Evolutionary conservation across 2,797 vertebrate genomes (phyloP), one percentile per base, ranked within the genome.

Genomic region (Artibeus jamaicensis): DNA sequence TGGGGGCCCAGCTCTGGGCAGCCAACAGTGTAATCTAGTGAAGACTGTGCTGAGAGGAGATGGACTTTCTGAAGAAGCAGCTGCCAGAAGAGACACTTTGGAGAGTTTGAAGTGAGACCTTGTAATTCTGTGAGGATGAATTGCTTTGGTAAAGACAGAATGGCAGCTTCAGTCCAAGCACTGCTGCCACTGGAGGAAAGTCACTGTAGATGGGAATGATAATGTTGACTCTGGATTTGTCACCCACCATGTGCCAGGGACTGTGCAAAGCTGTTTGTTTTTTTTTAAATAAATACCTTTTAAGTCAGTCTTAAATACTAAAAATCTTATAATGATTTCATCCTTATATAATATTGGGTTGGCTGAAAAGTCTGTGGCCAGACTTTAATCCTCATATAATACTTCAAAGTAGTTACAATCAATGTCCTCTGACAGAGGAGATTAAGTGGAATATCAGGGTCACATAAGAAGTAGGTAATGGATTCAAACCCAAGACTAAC

Each of bases 391-490:
- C 21, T 83, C 37, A 62, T 44, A 18, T 65, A 79, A 57, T 71
- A 42, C 3, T 21, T 70, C 21, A 94, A 86, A 74, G 19, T 73
- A n/a, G 29, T 89, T 53, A 57, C 74, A 68, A 95, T 86, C 55
- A 83, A 42, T 4, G 12, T 89, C 1, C 50, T 68, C 57, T 89
- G n/a, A 34, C 39, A 46, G 12, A 76, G 39, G n/a, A 50, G 9
- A 65, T n/a, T n/a, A 76, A 42, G 39, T 42, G 19, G 32, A 87
- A 81, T 93, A 50, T 39, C 12, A 82, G 68, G 2, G 14, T 81
- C 6, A 68, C 0, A 50, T 73, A 86, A 89, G 18, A 57, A 32
- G 19, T 29, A 76, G 50, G 39, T 67, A 24, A n/a, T 14, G 9
- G 14, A 44, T 57, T 68, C 53, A 93, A 86, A 59, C 10, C 8